Percentiles rank a stretch among this genome's conserved stretches.
Conservation (phyloP, 2,113 vertebrate species). For the Brachypteracias leptosomus region DNA sequence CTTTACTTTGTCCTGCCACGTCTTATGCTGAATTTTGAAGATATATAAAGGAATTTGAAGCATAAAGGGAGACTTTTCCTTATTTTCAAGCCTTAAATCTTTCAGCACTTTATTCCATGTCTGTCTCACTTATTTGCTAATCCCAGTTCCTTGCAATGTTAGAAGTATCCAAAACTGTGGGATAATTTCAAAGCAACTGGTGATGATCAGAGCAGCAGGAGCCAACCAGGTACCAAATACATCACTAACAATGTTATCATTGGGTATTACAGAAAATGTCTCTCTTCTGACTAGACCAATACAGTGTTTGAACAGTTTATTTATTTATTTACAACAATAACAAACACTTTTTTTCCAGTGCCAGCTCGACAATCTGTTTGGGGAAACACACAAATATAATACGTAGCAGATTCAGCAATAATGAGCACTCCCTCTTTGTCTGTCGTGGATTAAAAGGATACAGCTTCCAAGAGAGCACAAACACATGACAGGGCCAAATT, state of each 20-base stretch:
- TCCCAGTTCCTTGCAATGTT: background rate
- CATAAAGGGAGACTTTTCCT: background rate
- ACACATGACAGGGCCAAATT: background rate
- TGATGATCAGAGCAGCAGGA: background rate
- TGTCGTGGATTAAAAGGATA: background rate
- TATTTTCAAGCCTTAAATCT: background rate
- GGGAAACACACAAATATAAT: background rate
- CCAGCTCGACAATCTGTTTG: background rate
- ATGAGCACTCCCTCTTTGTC: background rate
- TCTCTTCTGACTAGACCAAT: background rate
- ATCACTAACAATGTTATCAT: background rate
- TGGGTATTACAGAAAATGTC: background rate
- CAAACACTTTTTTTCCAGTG: background rate
- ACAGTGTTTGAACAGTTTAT: background rate
- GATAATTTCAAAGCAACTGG: background rate
- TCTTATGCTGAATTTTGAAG: background rate
- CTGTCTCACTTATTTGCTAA: background rate
- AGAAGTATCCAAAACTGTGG: background rate
- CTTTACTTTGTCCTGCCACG: background rate
- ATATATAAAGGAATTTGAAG: background rate
- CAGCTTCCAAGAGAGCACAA: background rate
- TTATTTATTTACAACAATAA: background rate
- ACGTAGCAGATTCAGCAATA: background rate
- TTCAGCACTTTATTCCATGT: rapidly evolving
- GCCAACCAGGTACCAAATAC: background rate